Evolutionary conservation across 2,797 vertebrate genomes (phyloP), one percentile per base, ranked within the genome.

Genomic region (Euphonia xanthogaster): DNA sequence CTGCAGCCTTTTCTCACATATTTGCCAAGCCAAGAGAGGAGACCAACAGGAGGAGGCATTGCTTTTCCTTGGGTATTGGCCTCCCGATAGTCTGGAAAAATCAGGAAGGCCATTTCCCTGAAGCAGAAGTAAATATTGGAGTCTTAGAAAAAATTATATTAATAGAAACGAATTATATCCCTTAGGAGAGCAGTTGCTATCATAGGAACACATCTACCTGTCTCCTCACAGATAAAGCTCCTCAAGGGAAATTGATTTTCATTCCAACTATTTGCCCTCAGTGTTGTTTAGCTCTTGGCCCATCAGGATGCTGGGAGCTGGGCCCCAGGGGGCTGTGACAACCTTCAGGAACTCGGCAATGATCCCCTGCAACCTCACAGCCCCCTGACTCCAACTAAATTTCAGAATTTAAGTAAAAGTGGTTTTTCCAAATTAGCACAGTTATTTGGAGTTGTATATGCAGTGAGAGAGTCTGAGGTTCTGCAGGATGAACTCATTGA

Each of bases 291-390:
- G 45, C 4, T 1, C 24, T 1, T 21, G n/a, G 24, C 7, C 58
- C 33, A 6, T 44, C 33, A 44, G 54, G 72, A n/a, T 44, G 44
- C 16, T 40, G 5, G 70, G 50, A 20, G 11, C 10, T 22, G 63
- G 40, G 14, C 24, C 68, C 61, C 19, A 40, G 30, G 15, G 53
- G n/a, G 11, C 7, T 72, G 45, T 2, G 1, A 5, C 5, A 4
- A 6, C 57, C 7, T 10, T 11, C 2, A 2, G 17, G 13, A 28
- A 28, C 13, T 16, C 1, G 0, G 11, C 4, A 3, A 30, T 9
- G 1, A 6, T 65, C 44, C 45, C 14, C 4, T 3, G 9, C 1
- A 12, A 24, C 7, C 23, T 70, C 33, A 37, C 14, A 55, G 17
- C n/a, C 72, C 5, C 0, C 27, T 14, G 54, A 5, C 8, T 48